These are phyloP conservation scores for Cavia aperea DNA, from an alignment of 2,113 vertebrate species.

Conservation along the genomic window DNA sequence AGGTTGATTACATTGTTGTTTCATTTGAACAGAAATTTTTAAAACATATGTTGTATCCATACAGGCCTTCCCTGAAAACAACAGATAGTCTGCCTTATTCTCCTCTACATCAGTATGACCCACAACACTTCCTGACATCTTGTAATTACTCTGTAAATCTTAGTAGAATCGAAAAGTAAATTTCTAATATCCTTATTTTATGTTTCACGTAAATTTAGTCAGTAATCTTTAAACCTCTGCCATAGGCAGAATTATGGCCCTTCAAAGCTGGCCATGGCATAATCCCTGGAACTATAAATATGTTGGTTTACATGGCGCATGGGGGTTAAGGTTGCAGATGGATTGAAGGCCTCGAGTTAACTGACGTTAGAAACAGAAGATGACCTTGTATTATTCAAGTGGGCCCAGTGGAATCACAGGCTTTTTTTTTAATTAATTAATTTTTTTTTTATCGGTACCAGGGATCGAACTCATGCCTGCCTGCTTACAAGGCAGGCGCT, in stretches of 20 bases:
- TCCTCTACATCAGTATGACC: neutral
- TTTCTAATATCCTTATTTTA: neutral
- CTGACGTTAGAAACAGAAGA: neutral
- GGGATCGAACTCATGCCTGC: too few relatives aligned
- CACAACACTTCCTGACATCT: neutral
- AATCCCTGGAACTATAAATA: neutral
- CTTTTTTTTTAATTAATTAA: too few relatives aligned
- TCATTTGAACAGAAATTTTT: neutral
- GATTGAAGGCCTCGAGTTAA: neutral
- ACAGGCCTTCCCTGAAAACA: neutral
- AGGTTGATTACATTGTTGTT: neutral
- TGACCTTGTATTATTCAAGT: neutral
- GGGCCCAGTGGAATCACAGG: neutral
- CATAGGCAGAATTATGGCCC: neutral
- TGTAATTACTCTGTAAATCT: neutral
- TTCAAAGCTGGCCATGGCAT: neutral
- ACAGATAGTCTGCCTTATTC: neutral
- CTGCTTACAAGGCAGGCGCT: too few relatives aligned
- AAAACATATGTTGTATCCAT: neutral
- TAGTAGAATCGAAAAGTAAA: neutral
- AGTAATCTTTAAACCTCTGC: neutral
- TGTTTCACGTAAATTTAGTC: neutral
- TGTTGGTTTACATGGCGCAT: neutral
- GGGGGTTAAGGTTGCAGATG: neutral
- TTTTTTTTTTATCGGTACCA: too few relatives aligned